Percentiles rank a stretch among this genome's conserved stretches.
Conservation (phyloP, 1,140 invertebrate genomes). For the Lasioglossum baleicum region DNA sequence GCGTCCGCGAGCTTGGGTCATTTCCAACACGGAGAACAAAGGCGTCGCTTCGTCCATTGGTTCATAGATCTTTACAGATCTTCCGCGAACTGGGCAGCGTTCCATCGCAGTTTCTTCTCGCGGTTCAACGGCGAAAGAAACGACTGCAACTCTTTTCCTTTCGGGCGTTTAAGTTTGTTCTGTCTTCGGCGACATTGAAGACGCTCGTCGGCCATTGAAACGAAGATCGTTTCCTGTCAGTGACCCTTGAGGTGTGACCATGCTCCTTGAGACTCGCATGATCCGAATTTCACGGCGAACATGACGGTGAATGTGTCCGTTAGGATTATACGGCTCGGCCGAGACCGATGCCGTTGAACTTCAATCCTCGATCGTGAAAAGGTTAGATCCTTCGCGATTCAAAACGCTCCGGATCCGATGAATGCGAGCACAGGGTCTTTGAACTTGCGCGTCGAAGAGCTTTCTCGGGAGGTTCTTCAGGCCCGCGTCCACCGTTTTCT, state of each 20-base stretch:
- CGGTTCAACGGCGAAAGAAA: background rate
- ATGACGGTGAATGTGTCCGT: constrained; percentile 71
- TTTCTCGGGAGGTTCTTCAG: constrained; percentile 24
- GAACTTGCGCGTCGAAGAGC: constrained; percentile 43
- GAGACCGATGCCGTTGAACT: constrained; percentile 65
- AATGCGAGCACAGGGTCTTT: constrained; percentile 50
- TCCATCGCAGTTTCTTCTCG: background rate
- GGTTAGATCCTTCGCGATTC: constrained; percentile 49
- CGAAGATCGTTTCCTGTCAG: constrained; percentile 67
- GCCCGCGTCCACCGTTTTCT: constrained; percentile 24
- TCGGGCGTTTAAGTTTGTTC: too few species aligned
- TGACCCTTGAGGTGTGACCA: constrained; percentile 65
- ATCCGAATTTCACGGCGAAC: constrained; percentile 61
- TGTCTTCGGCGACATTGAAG: constrained; percentile 1
- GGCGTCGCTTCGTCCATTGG: background rate
- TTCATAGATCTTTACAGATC: constrained; percentile 12
- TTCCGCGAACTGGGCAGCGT: background rate
- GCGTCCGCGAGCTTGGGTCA: background rate
- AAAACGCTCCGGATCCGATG: constrained; percentile 41
- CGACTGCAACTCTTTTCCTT: background rate
- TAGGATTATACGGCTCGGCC: constrained; percentile 64
- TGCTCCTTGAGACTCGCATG: constrained; percentile 58
- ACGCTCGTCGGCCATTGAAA: constrained; percentile 37
- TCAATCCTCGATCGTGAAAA: constrained; percentile 67
- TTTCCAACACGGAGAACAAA: constrained; percentile 1